phyloP scores from a whole-genome alignment of 1,140 invertebrate species.

The Pararge aegeria region DNA sequence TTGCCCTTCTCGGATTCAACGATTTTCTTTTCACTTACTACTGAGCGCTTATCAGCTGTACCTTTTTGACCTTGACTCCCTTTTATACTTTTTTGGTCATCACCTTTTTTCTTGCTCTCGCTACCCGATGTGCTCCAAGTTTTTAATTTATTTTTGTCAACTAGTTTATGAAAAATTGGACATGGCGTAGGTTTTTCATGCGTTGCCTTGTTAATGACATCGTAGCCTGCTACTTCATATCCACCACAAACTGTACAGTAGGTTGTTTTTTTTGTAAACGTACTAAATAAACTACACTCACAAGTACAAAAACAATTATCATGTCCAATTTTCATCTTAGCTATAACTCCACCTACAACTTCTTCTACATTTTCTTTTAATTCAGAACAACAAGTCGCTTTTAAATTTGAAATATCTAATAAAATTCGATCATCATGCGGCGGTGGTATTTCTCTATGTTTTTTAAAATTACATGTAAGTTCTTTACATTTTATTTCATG shows the following conservation, averaged over 20 bases:
- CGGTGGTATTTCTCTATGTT: conserved; percentile 35
- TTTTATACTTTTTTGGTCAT: conserved; percentile 40
- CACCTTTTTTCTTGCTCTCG: conserved; percentile 47
- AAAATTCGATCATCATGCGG: conserved; percentile 46
- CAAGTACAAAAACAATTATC: conserved; percentile 67
- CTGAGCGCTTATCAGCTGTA: conserved; percentile 33
- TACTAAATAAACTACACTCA: conserved; percentile 61
- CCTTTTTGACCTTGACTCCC: conserved; percentile 41
- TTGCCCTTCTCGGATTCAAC: conserved; percentile 55
- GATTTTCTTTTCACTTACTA: conserved; percentile 41
- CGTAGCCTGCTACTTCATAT: conserved; percentile 57
- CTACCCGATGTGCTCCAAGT: conserved; percentile 53
- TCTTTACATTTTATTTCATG: conserved; percentile 48
- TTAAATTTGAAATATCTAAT: conserved; percentile 43
- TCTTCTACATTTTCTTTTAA: conserved; percentile 44
- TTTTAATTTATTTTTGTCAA: conserved; percentile 61
- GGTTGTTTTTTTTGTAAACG: conserved; percentile 62
- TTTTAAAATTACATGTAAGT: conserved; percentile 42
- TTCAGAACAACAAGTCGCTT: conserved; percentile 47
- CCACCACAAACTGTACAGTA: conserved; percentile 66
- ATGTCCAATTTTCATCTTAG: conserved; percentile 48
- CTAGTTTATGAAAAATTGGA: conserved; percentile 62
- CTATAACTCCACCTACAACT: conserved; percentile 46
- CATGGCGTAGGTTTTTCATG: conserved; percentile 50
- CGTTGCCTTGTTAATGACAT: conserved; percentile 33